Percentiles rank a stretch among this genome's conserved stretches.
phyloP scores from a whole-genome alignment of 2,888 invertebrate species.

The Mongoloraphidia duomilia region DNA sequence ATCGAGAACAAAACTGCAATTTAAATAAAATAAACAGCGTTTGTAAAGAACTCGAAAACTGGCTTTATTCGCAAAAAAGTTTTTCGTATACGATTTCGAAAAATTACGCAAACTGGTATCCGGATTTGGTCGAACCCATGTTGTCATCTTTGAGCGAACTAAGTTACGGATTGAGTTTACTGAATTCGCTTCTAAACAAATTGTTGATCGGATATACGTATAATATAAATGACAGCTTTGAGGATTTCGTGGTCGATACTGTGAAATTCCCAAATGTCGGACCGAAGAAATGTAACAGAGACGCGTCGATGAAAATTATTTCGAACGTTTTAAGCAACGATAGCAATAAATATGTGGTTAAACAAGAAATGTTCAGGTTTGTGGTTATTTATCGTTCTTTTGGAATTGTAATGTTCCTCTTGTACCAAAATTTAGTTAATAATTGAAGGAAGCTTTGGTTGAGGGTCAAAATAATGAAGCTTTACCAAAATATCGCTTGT shows the following conservation, averaged over 20 bases:
- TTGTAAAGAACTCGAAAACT: slow-evolving; percentile 22
- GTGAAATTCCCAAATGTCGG: too few relatives aligned
- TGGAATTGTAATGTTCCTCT: slow-evolving; percentile 1
- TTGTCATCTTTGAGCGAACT: slow-evolving; percentile 53
- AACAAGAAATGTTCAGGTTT: slow-evolving; percentile 35
- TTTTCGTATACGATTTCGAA: slow-evolving; percentile 40
- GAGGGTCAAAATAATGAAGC: too few relatives aligned
- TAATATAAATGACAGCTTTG: neutral
- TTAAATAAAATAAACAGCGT: slow-evolving; percentile 5
- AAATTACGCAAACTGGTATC: slow-evolving; percentile 50
- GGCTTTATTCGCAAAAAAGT: slow-evolving; percentile 38
- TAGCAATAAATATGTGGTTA: slow-evolving; percentile 12
- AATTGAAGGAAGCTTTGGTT: too few relatives aligned
- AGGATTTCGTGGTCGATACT: too few relatives aligned
- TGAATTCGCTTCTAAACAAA: slow-evolving; percentile 39
- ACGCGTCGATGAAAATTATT: too few relatives aligned
- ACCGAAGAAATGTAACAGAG: too few relatives aligned
- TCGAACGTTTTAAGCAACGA: slow-evolving; percentile 15
- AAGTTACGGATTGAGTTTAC: slow-evolving; percentile 42
- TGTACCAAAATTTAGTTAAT: neutral
- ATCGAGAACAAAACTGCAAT: slow-evolving; percentile 6
- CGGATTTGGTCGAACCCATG: slow-evolving; percentile 63
- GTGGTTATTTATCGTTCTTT: slow-evolving; percentile 15
- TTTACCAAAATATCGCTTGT: too few relatives aligned
- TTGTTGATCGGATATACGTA: slow-evolving; percentile 19